Evolutionary conservation across 1,140 invertebrate genomes (phyloP).

Genomic region (Caenorhabditis brenneri): DNA sequence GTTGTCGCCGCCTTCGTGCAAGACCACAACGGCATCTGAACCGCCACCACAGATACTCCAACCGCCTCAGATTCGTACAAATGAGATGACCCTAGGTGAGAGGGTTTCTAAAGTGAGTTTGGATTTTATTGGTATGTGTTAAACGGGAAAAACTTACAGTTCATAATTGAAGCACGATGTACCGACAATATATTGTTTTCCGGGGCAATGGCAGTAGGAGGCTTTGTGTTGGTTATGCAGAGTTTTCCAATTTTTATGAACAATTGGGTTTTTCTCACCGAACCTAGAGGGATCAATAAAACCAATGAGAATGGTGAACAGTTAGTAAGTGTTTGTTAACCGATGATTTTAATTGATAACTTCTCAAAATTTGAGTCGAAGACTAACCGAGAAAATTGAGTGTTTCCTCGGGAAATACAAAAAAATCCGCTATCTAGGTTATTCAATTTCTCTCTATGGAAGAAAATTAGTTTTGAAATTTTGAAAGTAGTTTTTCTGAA

Average conservation of each 20-base stretch:
- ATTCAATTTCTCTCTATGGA: no score
- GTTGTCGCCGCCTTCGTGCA: background rate
- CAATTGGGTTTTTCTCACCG: conserved; percentile 60
- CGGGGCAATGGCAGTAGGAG: conserved; percentile 44
- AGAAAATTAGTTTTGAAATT: no score
- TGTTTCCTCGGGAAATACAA: no score
- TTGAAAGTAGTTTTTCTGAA: no score
- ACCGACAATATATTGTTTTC: conserved; percentile 54
- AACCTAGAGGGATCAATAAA: conserved; percentile 58
- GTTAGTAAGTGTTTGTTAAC: conserved; percentile 47
- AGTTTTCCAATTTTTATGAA: conserved; percentile 59
- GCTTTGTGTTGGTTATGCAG: conserved; percentile 55
- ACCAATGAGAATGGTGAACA: conserved; percentile 60
- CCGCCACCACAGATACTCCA: background rate
- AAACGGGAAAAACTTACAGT: conserved; percentile 41
- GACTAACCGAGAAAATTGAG: no score
- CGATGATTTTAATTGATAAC: background rate
- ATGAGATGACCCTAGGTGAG: conserved; percentile 11
- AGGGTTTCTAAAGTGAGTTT: conserved; percentile 5
- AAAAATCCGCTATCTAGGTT: no score
- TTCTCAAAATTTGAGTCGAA: background rate
- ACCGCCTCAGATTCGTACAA: background rate
- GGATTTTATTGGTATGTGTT: background rate
- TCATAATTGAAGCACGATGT: conserved; percentile 53
- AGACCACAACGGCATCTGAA: background rate